A percentile compares a stretch with the other conserved stretches of the same genome.
These are phyloP conservation scores for Dryobates pubescens DNA, from an alignment of 2,797 vertebrate genomes.

Conservation along the genomic window DNA sequence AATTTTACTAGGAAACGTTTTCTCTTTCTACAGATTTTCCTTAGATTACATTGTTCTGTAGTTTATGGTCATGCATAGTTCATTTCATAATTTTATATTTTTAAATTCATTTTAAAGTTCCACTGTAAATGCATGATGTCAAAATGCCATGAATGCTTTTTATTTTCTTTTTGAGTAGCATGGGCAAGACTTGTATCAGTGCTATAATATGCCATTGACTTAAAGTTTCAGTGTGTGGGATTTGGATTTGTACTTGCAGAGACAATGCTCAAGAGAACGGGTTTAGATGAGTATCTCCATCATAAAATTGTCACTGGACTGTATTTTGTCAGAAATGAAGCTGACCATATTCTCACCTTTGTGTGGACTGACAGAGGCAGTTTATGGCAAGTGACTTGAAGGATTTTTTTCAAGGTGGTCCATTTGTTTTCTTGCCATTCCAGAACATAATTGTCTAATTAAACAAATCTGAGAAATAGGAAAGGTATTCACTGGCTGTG, in stretches of 20 bases:
- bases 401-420: background rate
- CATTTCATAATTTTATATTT: background rate
- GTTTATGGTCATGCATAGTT: background rate
- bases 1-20: slow-evolving; percentile 16
- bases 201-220: background rate
- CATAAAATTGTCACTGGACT: background rate
- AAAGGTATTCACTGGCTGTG: background rate
- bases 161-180: background rate
- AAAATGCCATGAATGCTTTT: background rate
- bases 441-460: background rate
- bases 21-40: background rate
- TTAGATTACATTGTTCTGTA: background rate
- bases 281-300: background rate
- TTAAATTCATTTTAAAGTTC: background rate
- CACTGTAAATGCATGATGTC: background rate
- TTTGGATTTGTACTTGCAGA: background rate
- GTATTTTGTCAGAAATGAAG: background rate
- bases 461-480: background rate
- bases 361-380: background rate
- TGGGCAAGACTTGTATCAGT: background rate
- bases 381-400: background rate
- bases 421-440: background rate
- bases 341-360: background rate
- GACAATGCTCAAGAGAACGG: background rate
- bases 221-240: background rate